Base-by-base conservation (phyloP, 2,888 invertebrate genomes). In the Temnothorax ravouxi region DNA sequence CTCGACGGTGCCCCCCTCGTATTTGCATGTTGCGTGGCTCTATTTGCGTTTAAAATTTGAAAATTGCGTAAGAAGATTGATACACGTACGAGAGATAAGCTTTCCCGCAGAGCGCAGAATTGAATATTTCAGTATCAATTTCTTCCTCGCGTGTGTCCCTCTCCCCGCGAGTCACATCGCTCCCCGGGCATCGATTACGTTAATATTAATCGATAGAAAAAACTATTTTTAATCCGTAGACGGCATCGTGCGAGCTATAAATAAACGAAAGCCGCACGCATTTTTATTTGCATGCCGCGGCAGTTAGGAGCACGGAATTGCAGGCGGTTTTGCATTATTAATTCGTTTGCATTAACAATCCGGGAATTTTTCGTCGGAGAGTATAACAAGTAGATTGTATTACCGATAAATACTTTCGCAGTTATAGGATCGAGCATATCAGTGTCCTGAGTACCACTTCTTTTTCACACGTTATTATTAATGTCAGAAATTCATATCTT, bases 211-310 rank as follows among this genome's bases (percentile, higher is more conserved):
- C 44, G 47, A 59, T 50, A 21, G 11, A 41, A 34, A 69, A 71
- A 47, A 50, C 47, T 80, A 71, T 79, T 80, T 71, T 59, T 80
- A 80, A 80, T 71, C 8, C 21, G 18, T 21, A 59, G 18, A 69
- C 47, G 34, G 1, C 21, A 38, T 59, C 21, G 21, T 4, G 25
- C 25, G 38, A 4, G 59, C 38, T 50, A 80, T 71, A 71, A 80
- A 80, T 80, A 80, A 80, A 80, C 25, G 25, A 25, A 18, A 8
- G 1, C 25, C 11, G 56, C 59, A 61, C 18, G 79, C 34, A 18
- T 80, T 66, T 77, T 77, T 77, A 66, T 66, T 77, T 56, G 67
- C 54, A 67, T 67, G 56, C 29, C 25, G 54, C 41, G 54, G 15
- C 15, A 67, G 71, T 80, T 80, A 80, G 64, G 8, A 34, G 29